phyloP scores from a whole-genome alignment of 2,888 invertebrate genomes.

The Melanostoma scalare region DNA sequence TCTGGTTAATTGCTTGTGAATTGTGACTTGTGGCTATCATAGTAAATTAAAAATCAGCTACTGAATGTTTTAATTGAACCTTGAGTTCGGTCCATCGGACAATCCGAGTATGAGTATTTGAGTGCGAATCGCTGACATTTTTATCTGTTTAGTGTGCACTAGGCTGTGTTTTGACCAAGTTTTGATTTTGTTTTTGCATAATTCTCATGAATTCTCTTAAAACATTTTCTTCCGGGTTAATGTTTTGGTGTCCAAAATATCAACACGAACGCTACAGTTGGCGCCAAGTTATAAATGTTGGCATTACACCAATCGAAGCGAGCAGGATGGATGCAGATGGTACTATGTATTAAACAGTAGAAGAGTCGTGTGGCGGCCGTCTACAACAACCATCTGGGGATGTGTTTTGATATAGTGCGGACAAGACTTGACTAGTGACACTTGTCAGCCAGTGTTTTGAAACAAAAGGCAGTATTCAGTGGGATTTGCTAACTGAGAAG shows the following conservation, averaged over 20 bases:
- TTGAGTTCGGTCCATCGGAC: constrained; percentile 3
- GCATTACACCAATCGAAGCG: constrained; percentile 66
- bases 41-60: constrained; percentile 19
- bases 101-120: not conserved
- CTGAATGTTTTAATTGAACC: constrained; percentile 6
- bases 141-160: not conserved
- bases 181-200: constrained; percentile 33
- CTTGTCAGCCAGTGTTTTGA: constrained; percentile 43
- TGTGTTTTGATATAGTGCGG: constrained; percentile 44
- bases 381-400: constrained; percentile 53
- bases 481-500: constrained; percentile 44
- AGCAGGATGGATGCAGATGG: constrained; percentile 41
- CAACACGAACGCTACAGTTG: constrained; percentile 60
- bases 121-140: not conserved
- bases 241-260: constrained; percentile 56
- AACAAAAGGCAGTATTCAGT: constrained; percentile 45
- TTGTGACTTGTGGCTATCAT: constrained; percentile 15
- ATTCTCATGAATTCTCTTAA: constrained; percentile 27
- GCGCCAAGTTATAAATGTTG: constrained; percentile 73
- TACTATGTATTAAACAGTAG: constrained; percentile 19
- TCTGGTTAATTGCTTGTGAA: constrained; percentile 36
- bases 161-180: constrained; percentile 2
- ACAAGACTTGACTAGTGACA: constrained; percentile 59
- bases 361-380: constrained; percentile 19
- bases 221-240: constrained; percentile 64